Base-by-base conservation (phyloP, 2,888 invertebrate genomes). In the Gibbula magus region DNA sequence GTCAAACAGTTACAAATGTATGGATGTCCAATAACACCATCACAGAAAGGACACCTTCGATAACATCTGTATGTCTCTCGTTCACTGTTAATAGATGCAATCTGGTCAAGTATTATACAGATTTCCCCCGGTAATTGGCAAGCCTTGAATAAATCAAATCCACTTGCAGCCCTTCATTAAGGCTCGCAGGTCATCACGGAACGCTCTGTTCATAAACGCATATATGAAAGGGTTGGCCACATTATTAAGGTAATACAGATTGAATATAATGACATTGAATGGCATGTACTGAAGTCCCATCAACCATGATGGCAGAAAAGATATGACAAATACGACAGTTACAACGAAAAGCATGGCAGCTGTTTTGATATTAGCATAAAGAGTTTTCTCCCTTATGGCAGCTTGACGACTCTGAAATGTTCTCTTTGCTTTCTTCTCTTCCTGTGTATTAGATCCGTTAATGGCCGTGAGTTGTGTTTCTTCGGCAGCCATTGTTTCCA, bases 331-430 rank as follows among this genome's bases (percentile, higher is more conserved):
- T 32, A 92, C 91, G 4, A 92, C 87, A 22, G 91, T 92, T 8
- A 92, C 92, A 10, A 92, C 92, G 86, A 92, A 92, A 81, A 92
- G 79, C 92, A 92, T 92, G 32, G 88, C 90, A 10, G 92, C 92
- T 20, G 92, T 92, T 75, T 91, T 89, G 61, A 92, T 86, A 83
- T 92, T 92, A 16, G 90, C 90, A 51, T 88, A 87, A 16, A 89
- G 82, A 22, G 87, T 86, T 35, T 87, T 83, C 76, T 89, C 89
- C 39, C 88, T 76, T 75, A 89, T 87, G 53, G 88, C 87, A 56
- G 84, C 79, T 61, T 85, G 83, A n/a, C 86, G 35, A 8, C 77
- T 75, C 32, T 79, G 77, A 74, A 82, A 76, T 54, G 61, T 67
- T 66, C 29, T 53, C 56, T 73, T 78, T 75, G 74, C 39, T 35